These are phyloP conservation scores for Arvicanthis niloticus DNA, from an alignment of 2,113 vertebrate genomes.

Conservation along the genomic window DNA sequence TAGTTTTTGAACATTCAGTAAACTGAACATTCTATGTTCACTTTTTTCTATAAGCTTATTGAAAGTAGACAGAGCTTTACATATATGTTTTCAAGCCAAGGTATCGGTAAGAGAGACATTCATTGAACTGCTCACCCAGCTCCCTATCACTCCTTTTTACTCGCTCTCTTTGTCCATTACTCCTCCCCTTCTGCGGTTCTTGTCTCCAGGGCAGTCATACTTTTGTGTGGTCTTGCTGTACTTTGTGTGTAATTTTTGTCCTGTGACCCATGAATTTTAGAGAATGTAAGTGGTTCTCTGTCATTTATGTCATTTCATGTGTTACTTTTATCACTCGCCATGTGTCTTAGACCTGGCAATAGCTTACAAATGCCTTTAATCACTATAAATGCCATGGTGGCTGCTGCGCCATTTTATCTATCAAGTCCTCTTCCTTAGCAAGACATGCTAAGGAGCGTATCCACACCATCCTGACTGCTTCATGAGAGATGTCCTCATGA, in stretches of 20 bases:
- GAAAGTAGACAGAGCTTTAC: not conserved
- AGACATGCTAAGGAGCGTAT: not conserved
- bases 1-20: constrained; percentile 3
- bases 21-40: not conserved
- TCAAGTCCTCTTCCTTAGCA: not conserved
- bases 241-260: not conserved
- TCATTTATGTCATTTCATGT: not conserved
- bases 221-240: not conserved
- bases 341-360: not conserved
- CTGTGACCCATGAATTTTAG: not conserved
- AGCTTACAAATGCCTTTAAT: not conserved
- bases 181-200: not conserved
- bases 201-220: not conserved
- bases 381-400: fast-evolving
- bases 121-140: not conserved
- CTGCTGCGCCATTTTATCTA: not conserved
- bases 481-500: not conserved
- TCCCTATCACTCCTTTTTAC: fast-evolving
- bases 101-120: not conserved
- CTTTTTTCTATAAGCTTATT: not conserved
- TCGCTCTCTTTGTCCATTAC: fast-evolving
- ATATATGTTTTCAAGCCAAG: not conserved
- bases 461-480: not conserved
- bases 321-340: not conserved
- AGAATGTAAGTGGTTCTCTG: not conserved